Base-by-base conservation (phyloP, 2,888 invertebrate species). In the Scotopteryx bipunctaria region DNA sequence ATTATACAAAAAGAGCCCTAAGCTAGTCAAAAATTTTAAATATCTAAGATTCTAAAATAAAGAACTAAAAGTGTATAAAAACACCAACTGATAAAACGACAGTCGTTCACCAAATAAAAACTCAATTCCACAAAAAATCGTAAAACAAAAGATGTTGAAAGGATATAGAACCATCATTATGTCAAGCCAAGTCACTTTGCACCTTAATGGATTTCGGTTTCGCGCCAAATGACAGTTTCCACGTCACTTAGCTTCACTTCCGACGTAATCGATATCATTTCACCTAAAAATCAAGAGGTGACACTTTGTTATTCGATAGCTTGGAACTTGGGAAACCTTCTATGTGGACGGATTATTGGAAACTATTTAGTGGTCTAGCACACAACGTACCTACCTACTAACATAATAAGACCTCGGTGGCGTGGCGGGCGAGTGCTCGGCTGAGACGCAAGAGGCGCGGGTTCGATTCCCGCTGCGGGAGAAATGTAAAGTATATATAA, bases 211-310 rank as follows among this genome's bases (percentile, higher is more conserved):
- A 83, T 73, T 76, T 71, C 71, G 72, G 76, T 75, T 76, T 75
- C 71, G 74, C 71, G 75, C 74, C 78, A 81, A 81, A 81, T 79
- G 86, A 86, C 84, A 83, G 78, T 88, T 87, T 88, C 86, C 83
- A 74, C 83, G 52, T 81, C 87, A 83, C 83, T 88, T 84, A 81
- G 71, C 79, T 71, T 71, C 71, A 85, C 81, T 88, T 89, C 89
- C 89, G 82, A 66, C 74, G 86, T 77, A 86, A 87, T 81, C 79
- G 88, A 86, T 89, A 87, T 86, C 81, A 81, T 80, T 81, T 76
- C 67, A 76, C 75, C 72, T 70, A 76, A 84, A 85, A 86, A 82
- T 82, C 83, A 69, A 71, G 72, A 68, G 75, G 76, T 64, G 66
- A 60, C 64, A 59, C 36, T 54, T 49, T 54, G 66, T 66, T 58